Evolutionary conservation across 2,888 invertebrate genomes (phyloP), one percentile per base, ranked within the genome.

Genomic region (Nysson spinosus): DNA sequence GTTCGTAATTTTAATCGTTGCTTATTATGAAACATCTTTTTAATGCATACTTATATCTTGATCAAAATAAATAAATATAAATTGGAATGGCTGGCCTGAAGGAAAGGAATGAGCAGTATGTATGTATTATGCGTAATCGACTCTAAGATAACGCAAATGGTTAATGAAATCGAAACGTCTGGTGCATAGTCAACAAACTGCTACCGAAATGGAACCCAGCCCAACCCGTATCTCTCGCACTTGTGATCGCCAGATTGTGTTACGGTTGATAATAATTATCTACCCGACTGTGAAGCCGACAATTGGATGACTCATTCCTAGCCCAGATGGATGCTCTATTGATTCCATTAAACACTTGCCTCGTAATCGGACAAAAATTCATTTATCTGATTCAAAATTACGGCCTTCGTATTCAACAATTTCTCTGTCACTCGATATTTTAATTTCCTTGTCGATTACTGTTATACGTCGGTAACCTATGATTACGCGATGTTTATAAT

Each of bases 221-320:
- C n/a, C n/a, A n/a, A n/a, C 9, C 39, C 30, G 22, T 50, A 49
- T 67, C 49, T 22, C 19, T 7, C 11, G 26, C 30, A 17, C 17
- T 42, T n/a, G 32, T 4, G 20, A 51, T 40, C 32, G 19, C 16
- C 14, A 50, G 50, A 67, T 68, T 66, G 47, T n/a, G 14, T 26
- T 55, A 55, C 37, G 4, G 22, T 49, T 52, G 49, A 57, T 71
- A 58, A 69, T 44, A 55, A 55, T 69, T 58, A 66, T 62, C 61
- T 37, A 7, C 32, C 40, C 24, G 20, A 20, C 50, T 9, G 32
- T 34, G 28, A 24, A 55, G 34, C 37, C 50, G 26, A 30, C 56
- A 60, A 67, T 58, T 52, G 50, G 12, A 30, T 71, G 71, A 71
- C 24, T 66, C 70, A 71, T 43, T 16, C 43, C 16, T 42, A 28